These are phyloP conservation scores for Xiphophorus couchianus DNA, from an alignment of 2,113 vertebrate species.

Conservation along the genomic window DNA sequence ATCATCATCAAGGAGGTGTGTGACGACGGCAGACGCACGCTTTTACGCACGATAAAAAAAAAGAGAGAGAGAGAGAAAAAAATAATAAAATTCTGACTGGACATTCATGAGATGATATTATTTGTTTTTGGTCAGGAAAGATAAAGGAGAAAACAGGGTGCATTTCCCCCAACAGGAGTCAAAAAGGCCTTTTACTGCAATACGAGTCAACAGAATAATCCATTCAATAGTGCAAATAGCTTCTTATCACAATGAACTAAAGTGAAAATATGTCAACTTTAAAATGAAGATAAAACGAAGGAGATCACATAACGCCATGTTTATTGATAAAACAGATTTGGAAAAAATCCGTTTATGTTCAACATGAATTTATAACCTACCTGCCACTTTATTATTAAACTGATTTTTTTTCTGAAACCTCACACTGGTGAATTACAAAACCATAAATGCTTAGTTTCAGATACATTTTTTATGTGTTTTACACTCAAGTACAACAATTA, in stretches of 20 bases:
- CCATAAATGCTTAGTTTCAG: background rate
- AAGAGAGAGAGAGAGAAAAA: too few relatives aligned
- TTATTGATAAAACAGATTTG: too few relatives aligned
- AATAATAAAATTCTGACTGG: background rate
- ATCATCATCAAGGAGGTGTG: slow-evolving; percentile 96
- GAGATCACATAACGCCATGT: too few relatives aligned
- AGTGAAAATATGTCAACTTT: background rate
- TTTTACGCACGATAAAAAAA: background rate
- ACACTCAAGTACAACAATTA: background rate
- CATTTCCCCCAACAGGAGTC: background rate
- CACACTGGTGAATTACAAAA: background rate
- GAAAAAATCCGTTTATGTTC: too few relatives aligned
- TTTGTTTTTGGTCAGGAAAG: background rate
- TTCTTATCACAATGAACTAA: background rate
- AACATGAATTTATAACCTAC: too few relatives aligned
- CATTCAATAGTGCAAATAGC: background rate
- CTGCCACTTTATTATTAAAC: too few relatives aligned
- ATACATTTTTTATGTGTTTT: background rate
- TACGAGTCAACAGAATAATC: background rate
- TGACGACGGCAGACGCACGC: slow-evolving; percentile 45
- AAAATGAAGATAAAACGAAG: too few relatives aligned
- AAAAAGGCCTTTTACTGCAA: background rate
- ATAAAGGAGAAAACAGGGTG: background rate
- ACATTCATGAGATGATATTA: background rate
- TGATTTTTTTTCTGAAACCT: background rate